Conservation (phyloP, 2,888 invertebrate species). For the Morpho helenor region DNA sequence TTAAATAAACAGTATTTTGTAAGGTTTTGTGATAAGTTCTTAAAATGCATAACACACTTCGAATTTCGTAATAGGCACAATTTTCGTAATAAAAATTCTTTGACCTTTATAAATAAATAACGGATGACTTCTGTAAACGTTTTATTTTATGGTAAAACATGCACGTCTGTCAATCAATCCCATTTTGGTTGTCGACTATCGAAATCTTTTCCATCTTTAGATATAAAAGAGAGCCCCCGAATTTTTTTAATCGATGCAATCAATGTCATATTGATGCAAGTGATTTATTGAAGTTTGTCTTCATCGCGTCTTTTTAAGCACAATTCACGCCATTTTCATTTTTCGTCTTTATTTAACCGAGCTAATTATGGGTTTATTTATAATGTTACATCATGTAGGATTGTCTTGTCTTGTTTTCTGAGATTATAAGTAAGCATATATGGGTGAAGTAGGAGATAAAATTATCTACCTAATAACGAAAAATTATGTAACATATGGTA, state of each 20-base stretch:
- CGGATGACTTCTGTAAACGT: conserved; percentile 36
- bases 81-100: conserved; percentile 12
- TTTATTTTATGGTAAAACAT: conserved; percentile 50
- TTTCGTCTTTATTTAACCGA: conserved; percentile 5
- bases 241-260: conserved; percentile 28
- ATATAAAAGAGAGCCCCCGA: conserved; percentile 34
- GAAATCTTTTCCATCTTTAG: conserved; percentile 56
- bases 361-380: conserved; percentile 10
- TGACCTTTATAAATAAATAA: conserved; percentile 30
- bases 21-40: not conserved
- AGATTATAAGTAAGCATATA: conserved; percentile 19
- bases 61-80: not conserved
- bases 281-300: conserved; percentile 27
- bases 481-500: conserved; percentile 58
- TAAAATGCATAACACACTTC: not conserved
- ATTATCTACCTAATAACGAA: conserved; percentile 46
- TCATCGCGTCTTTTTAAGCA: conserved; percentile 12
- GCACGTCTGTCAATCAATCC: conserved; percentile 62
- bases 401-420: conserved; percentile 11
- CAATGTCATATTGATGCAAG: conserved; percentile 27
- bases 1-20: too few relatives aligned
- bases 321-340: conserved; percentile 11
- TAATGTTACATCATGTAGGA: conserved; percentile 9
- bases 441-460: conserved; percentile 46
- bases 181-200: conserved; percentile 54